A percentile compares a stretch with the other conserved stretches of the same genome.
Evolutionary conservation across 1,140 invertebrate genomes (phyloP).

Genomic region (Diorhabda elongata): DNA sequence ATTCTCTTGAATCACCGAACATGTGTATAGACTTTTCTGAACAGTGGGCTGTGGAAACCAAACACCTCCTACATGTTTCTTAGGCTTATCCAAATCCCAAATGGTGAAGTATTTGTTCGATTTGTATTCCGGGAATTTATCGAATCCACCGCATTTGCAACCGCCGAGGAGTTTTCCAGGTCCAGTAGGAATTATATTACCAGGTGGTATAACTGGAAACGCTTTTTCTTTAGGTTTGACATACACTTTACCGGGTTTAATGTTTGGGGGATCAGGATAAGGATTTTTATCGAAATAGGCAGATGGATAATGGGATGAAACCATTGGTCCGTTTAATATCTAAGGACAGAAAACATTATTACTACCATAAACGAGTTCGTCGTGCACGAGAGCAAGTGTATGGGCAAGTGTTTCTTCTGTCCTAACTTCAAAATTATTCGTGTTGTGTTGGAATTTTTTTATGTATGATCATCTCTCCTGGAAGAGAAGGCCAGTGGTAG

Average conservation of each 20-base stretch:
- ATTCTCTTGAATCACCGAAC: constrained; percentile 34
- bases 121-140: constrained; percentile 38
- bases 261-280: constrained; percentile 32
- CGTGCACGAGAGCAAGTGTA: constrained; percentile 23
- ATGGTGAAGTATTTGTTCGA: constrained; percentile 30
- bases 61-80: constrained; percentile 17
- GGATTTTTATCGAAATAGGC: constrained; percentile 41
- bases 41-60: constrained; percentile 36
- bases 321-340: constrained; percentile 31
- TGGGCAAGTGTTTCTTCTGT: constrained; percentile 11
- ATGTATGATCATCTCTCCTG: not conserved
- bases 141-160: constrained; percentile 41
- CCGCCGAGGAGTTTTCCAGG: constrained; percentile 39
- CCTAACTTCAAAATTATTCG: constrained; percentile 7
- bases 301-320: constrained; percentile 27
- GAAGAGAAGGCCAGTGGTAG: not conserved
- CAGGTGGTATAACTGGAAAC: constrained; percentile 17
- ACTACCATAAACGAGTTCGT: constrained; percentile 32
- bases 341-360: constrained; percentile 30
- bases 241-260: constrained; percentile 34
- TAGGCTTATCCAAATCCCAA: constrained; percentile 22
- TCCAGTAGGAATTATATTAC: constrained; percentile 39
- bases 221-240: constrained; percentile 32
- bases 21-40: constrained; percentile 33
- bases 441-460: not conserved